These are phyloP conservation scores for Homarus americanus DNA, from an alignment of 1,140 invertebrate species.

Conservation along the genomic window DNA sequence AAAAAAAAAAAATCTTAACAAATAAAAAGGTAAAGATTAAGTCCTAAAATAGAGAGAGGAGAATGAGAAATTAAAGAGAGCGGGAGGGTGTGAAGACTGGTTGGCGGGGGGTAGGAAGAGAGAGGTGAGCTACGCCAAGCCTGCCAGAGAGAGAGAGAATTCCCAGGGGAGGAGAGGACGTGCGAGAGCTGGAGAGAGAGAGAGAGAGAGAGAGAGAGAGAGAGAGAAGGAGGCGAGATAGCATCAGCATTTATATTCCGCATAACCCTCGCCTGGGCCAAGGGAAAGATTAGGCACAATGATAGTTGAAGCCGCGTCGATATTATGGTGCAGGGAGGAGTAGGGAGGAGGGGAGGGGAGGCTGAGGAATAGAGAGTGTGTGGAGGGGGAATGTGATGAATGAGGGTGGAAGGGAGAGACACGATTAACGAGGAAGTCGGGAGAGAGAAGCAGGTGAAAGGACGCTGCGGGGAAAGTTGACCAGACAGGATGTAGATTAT, in stretches of 20 bases:
- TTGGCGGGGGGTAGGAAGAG: no score
- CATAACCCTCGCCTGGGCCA: constrained; percentile 64
- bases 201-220: constrained; percentile 46
- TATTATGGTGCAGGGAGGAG: constrained; percentile 33
- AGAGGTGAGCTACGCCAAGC: no score
- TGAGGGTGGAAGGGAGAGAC: constrained; percentile 27
- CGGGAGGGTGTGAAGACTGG: no score
- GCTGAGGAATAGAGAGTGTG: neutral
- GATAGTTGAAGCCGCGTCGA: constrained; percentile 51
- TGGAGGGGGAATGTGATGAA: constrained; percentile 2
- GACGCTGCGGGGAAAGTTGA: no score
- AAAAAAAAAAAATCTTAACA: neutral
- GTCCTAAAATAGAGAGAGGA: neutral
- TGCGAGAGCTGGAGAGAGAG: constrained; percentile 16
- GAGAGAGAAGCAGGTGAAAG: neutral
- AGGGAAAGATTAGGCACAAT: constrained; percentile 68
- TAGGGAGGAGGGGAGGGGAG: constrained; percentile 5
- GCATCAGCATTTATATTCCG: constrained; percentile 65
- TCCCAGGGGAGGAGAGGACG: constrained; percentile 31
- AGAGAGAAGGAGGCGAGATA: constrained; percentile 34
- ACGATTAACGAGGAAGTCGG: neutral
- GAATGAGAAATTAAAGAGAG: neutral
- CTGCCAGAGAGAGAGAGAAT: constrained; percentile 49
- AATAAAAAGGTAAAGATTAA: neutral
- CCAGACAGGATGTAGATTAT: no score